These are phyloP conservation scores for Myripristis jacobus DNA, from an alignment of 2,797 vertebrate genomes.

Conservation along the genomic window DNA sequence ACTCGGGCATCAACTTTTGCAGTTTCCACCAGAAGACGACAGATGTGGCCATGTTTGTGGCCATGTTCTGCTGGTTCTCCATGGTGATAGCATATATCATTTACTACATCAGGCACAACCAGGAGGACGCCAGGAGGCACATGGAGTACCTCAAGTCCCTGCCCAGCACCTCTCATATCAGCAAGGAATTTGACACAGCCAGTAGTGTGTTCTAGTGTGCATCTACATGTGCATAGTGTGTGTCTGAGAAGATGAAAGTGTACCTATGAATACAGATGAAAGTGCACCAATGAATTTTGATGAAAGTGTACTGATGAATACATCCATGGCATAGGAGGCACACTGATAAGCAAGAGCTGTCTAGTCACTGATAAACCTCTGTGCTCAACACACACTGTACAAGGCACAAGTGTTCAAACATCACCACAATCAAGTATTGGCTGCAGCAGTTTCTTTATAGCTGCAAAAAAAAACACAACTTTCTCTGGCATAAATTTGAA, in stretches of 20 bases:
- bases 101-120: conserved; percentile 93
- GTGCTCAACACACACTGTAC: no score
- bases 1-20: conserved; percentile 92
- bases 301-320: conserved; percentile 22
- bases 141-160: conserved; percentile 95
- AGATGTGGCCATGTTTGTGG: conserved; percentile 94
- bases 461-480: not conserved
- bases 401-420: not conserved
- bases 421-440: not conserved
- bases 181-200: conserved; percentile 81
- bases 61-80: conserved; percentile 98
- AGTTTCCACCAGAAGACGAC: conserved; percentile 93
- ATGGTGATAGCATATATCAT: conserved; percentile 94
- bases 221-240: not conserved
- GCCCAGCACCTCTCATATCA: conserved; percentile 84
- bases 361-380: not conserved
- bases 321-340: not conserved
- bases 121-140: conserved; percentile 92
- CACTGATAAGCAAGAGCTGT: conserved; percentile 8
- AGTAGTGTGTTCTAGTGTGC: conserved; percentile 82
- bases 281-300: conserved; percentile 22
- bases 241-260: not conserved
- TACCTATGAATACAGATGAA: conserved; percentile 25
- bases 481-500: not conserved
- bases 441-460: not conserved